Conservation (phyloP, 2,797 vertebrate genomes). For the Poliocrania exsul region DNA sequence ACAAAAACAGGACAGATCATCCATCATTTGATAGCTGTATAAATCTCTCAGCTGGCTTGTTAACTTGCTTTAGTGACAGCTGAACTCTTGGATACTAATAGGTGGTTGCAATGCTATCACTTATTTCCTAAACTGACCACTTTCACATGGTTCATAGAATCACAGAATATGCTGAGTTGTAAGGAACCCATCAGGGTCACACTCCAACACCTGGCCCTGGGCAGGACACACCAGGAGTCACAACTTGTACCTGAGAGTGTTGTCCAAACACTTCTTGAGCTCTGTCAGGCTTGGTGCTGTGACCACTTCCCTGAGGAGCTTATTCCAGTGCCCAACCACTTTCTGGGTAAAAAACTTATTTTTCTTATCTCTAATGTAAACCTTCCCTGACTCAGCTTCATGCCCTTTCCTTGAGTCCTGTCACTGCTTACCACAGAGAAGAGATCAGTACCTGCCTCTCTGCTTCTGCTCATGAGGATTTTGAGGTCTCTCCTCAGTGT, state of each 20-base stretch:
- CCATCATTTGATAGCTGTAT: neutral
- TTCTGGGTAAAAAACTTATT: neutral
- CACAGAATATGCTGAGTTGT: neutral
- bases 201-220: neutral
- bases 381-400: neutral
- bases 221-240: neutral
- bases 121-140: neutral
- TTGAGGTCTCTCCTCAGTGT: neutral
- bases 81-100: neutral
- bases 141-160: neutral
- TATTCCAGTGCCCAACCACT: fast-evolving
- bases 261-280: fast-evolving
- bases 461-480: neutral
- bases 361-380: neutral
- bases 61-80: neutral
- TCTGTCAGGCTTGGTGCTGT: neutral
- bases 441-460: neutral
- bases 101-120: neutral
- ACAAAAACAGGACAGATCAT: neutral
- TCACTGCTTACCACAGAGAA: neutral
- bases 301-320: neutral
- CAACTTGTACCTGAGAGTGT: neutral
- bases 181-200: neutral
- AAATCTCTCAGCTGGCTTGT: neutral
- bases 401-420: neutral